Evolutionary conservation across 2,888 invertebrate genomes (phyloP).

Genomic region (Stramonita haemastoma): DNA sequence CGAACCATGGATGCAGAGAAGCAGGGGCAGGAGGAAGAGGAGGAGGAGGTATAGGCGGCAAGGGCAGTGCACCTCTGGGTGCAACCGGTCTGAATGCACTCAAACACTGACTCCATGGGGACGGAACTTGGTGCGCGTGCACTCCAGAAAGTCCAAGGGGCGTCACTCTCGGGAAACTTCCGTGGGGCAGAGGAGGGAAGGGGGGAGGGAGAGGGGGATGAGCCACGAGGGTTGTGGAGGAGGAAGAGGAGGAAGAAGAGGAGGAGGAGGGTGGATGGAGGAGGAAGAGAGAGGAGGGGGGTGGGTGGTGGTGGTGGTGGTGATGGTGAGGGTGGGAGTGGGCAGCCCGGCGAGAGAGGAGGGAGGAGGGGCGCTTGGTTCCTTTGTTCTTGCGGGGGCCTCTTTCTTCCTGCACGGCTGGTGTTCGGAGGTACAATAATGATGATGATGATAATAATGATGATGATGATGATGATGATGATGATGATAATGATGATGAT

Average conservation of each 20-base stretch:
- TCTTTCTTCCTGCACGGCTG: constrained; percentile 90
- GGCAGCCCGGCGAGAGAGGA: constrained; percentile 26
- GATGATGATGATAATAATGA: too few relatives aligned
- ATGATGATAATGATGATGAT: too few relatives aligned
- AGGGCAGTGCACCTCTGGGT: constrained; percentile 41
- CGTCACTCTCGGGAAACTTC: not conserved
- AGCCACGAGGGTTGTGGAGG: constrained; percentile 13
- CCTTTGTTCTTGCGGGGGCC: constrained; percentile 83
- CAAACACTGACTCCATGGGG: constrained; percentile 49
- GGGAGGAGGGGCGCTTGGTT: constrained; percentile 43
- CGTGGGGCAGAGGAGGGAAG: not conserved
- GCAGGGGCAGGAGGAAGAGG: too few relatives aligned
- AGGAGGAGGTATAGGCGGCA: not conserved
- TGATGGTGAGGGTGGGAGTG: not conserved
- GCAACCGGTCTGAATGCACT: constrained; percentile 58
- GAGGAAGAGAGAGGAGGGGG: not conserved
- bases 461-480: too few relatives aligned
- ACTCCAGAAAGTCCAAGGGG: not conserved
- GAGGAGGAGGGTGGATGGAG: not conserved
- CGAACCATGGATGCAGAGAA: constrained; percentile 29
- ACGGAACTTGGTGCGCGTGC: constrained; percentile 21
- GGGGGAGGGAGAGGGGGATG: constrained; percentile 19
- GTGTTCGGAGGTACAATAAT: too few relatives aligned
- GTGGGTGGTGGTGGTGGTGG: too few relatives aligned
- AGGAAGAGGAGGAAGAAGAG: too few relatives aligned